These are phyloP conservation scores for Cinclus cinclus DNA, from an alignment of 2,113 vertebrate species.

Conservation along the genomic window DNA sequence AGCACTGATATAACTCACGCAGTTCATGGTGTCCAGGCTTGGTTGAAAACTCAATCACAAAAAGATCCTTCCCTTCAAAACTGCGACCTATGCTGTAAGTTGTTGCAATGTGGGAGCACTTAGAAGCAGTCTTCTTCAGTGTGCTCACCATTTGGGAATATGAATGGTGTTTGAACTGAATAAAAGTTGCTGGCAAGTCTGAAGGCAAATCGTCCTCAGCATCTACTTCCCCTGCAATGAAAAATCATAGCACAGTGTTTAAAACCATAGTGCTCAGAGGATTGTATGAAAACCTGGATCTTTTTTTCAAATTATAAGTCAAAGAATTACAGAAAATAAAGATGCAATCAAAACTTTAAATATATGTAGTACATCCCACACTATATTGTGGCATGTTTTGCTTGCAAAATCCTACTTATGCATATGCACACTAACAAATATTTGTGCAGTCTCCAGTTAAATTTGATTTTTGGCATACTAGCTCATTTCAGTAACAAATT, in stretches of 20 bases:
- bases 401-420: neutral
- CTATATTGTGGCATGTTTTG: neutral
- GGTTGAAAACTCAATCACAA: conserved; percentile 91
- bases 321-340: neutral
- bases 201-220: conserved; percentile 52
- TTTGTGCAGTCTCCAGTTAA: neutral
- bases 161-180: conserved; percentile 87
- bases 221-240: conserved; percentile 51
- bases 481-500: neutral
- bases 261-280: neutral
- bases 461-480: neutral
- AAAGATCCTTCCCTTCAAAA: conserved; percentile 88
- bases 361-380: neutral
- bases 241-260: neutral
- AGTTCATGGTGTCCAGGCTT: conserved; percentile 92
- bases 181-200: conserved; percentile 80
- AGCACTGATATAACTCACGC: conserved; percentile 76
- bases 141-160: conserved; percentile 87
- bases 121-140: conserved; percentile 85
- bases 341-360: neutral
- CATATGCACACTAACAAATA: neutral
- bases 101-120: conserved; percentile 85
- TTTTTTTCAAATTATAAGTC: neutral
- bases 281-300: neutral
- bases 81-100: conserved; percentile 95